Percentiles rank a stretch among this genome's conserved stretches.
phyloP scores from a whole-genome alignment of 2,888 invertebrate genomes.

The Tenthredo mesomela region DNA sequence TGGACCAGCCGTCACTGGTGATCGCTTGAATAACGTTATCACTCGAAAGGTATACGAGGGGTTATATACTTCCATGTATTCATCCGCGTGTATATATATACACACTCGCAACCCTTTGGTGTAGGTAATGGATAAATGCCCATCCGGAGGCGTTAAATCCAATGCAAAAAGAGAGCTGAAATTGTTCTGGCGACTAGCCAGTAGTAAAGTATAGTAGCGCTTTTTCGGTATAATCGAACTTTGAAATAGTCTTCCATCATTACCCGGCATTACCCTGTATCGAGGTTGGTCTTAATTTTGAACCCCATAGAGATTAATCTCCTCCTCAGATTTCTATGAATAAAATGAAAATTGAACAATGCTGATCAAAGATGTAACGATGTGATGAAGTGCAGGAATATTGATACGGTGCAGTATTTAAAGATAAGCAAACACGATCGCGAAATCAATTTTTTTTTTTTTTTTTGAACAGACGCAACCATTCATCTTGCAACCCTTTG shows the following conservation, averaged over 20 bases:
- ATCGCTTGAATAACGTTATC: slow-evolving; percentile 17
- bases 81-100: neutral
- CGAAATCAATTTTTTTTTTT: neutral
- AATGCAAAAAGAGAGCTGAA: neutral
- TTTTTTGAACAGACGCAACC: neutral
- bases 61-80: neutral
- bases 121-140: neutral
- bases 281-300: neutral
- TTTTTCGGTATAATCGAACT: neutral
- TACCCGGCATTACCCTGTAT: neutral
- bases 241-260: neutral
- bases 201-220: slow-evolving; percentile 14
- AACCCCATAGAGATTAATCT: neutral
- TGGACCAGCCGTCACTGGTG: neutral
- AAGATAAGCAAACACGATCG: neutral
- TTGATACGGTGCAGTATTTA: neutral
- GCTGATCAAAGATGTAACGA: neutral
- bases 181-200: slow-evolving; percentile 25
- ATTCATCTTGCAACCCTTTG: neutral
- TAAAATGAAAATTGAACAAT: neutral
- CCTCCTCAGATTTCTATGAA: neutral
- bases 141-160: slow-evolving; percentile 8
- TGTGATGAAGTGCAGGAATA: neutral
- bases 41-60: neutral
- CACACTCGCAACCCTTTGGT: neutral